A percentile compares a stretch with the other conserved stretches of the same genome.
Evolutionary conservation across 2,797 vertebrate genomes (phyloP).

Genomic region (Thripadectes ignobilis): DNA sequence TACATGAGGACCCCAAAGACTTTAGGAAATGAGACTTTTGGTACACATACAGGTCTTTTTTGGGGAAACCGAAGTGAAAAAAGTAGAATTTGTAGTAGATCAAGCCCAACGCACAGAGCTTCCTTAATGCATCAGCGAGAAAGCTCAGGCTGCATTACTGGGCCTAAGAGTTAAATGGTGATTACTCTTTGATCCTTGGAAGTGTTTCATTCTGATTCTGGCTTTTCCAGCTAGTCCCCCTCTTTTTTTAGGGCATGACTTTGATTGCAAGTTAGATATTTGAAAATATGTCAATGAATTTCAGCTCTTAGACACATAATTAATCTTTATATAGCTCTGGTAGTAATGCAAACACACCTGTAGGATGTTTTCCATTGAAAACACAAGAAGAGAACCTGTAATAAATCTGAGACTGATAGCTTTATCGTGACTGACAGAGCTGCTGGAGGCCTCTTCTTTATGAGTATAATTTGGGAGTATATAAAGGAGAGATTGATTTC

Average conservation of each 20-base stretch:
- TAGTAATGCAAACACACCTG: conserved; percentile 74
- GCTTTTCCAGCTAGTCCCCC: not conserved
- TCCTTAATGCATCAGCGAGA: not conserved
- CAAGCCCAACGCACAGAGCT: not conserved
- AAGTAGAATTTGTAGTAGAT: not conserved
- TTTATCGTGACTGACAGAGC: conserved; percentile 74
- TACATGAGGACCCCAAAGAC: not conserved
- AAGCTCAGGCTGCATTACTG: not conserved
- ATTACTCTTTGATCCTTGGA: not conserved
- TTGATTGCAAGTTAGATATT: conserved; percentile 68
- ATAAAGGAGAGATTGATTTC: conserved; percentile 73
- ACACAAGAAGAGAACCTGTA: conserved; percentile 64
- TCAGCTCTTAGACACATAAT: conserved; percentile 59
- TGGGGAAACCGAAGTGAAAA: not conserved
- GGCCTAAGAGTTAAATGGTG: not conserved
- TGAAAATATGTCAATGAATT: conserved; percentile 69
- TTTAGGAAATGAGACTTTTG: not conserved
- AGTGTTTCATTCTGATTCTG: not conserved
- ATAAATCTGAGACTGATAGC: conserved; percentile 75
- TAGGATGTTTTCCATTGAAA: conserved; percentile 73
- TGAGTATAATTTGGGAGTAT: conserved; percentile 73
- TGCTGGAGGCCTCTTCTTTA: conserved; percentile 74
- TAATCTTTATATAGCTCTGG: conserved; percentile 75
- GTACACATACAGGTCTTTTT: not conserved
- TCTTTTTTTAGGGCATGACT: not conserved